Evolutionary conservation across 2,113 vertebrate species (phyloP).

Genomic region (Phaetusa simplex): DNA sequence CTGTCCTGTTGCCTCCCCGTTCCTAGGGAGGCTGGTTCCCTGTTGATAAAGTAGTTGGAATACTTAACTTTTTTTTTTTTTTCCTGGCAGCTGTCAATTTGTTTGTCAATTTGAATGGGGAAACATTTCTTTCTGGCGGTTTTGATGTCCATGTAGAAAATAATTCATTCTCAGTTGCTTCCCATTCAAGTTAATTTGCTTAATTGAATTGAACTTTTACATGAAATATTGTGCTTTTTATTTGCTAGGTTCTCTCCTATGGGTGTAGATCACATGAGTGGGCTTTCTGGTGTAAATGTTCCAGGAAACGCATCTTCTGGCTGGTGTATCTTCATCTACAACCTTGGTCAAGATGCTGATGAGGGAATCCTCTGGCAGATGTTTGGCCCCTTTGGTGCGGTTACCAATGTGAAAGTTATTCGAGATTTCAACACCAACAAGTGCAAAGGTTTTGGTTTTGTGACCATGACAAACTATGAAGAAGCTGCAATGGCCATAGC

Average conservation of each 20-base stretch:
- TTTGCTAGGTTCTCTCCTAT: slow-evolving; percentile 95
- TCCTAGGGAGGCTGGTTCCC: neutral
- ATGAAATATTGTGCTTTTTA: slow-evolving; percentile 77
- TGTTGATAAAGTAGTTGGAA: neutral
- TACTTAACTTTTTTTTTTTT: neutral
- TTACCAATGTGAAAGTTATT: slow-evolving; percentile 99
- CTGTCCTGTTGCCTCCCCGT: neutral
- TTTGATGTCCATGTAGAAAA: slow-evolving; percentile 58
- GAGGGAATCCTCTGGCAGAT: slow-evolving; percentile 99
- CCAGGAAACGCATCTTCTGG: slow-evolving; percentile 89
- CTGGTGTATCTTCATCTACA: slow-evolving; percentile 99
- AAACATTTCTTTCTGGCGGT: slow-evolving; percentile 36
- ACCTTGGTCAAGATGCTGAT: slow-evolving; percentile 96
- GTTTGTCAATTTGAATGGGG: slow-evolving; percentile 54
- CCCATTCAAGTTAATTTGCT: slow-evolving; percentile 38
- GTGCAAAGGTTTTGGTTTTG: slow-evolving; percentile 99
- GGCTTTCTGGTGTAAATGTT: slow-evolving; percentile 90
- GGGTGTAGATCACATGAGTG: slow-evolving; percentile 97
- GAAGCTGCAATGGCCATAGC: slow-evolving; percentile 99
- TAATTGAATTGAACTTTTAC: slow-evolving; percentile 68
- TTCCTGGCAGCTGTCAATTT: slow-evolving; percentile 41
- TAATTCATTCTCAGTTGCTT: slow-evolving; percentile 46
- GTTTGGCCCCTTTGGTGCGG: slow-evolving; percentile 97
- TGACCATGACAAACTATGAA: slow-evolving; percentile 99
- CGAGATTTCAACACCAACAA: slow-evolving; percentile 99